These are phyloP conservation scores for Temnothorax curvispinosus DNA, from an alignment of 1,140 invertebrate genomes.

Conservation along the genomic window DNA sequence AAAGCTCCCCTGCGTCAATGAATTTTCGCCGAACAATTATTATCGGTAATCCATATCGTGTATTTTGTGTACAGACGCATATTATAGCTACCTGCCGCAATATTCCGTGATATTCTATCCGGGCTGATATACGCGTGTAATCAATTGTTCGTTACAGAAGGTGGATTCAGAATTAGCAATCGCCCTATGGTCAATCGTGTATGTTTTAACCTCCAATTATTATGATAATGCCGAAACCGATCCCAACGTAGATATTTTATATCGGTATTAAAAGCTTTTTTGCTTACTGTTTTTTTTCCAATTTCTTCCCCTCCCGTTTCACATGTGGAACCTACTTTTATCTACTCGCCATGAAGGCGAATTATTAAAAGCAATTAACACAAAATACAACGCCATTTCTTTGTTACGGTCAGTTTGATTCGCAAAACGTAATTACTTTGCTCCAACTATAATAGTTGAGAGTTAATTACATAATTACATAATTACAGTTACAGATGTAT, in stretches of 20 bases:
- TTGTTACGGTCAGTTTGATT: background rate
- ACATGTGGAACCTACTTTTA: slow-evolving; percentile 8
- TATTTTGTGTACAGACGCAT: slow-evolving; percentile 46
- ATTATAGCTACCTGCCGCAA: slow-evolving; percentile 38
- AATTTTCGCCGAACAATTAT: slow-evolving; percentile 54
- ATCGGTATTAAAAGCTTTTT: background rate
- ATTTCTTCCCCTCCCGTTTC: background rate
- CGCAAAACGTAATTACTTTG: background rate
- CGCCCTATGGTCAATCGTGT: background rate
- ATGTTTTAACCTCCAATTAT: slow-evolving; percentile 46
- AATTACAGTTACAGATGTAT: background rate
- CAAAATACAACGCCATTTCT: background rate
- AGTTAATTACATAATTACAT: background rate
- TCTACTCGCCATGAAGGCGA: background rate
- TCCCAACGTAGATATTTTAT: slow-evolving; percentile 11
- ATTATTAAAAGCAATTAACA: slow-evolving; percentile 17
- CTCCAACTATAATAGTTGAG: background rate
- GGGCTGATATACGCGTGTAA: slow-evolving; percentile 34
- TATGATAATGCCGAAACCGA: background rate
- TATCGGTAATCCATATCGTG: slow-evolving; percentile 56
- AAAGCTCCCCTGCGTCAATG: slow-evolving; percentile 47
- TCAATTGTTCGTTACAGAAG: slow-evolving; percentile 46
- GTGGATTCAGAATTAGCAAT: slow-evolving; percentile 34
- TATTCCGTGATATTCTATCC: slow-evolving; percentile 41
- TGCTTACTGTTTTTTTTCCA: slow-evolving; percentile 8